Base-by-base conservation (phyloP, 2,113 vertebrate species). In the Engraulis encrasicolus region DNA sequence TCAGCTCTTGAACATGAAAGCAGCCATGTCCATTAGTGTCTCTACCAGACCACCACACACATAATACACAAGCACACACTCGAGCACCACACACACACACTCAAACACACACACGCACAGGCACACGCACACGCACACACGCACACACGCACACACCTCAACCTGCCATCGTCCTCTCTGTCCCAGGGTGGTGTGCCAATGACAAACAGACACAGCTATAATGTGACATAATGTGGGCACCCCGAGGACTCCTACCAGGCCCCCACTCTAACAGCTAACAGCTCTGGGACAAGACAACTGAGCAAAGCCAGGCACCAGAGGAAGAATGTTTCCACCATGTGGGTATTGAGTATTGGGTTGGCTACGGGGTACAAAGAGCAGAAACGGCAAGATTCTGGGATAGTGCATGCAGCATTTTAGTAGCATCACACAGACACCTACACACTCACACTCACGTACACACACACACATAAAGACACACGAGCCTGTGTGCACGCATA, bases 221-320 rank as follows among this genome's bases (percentile, higher is more conserved):
- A 74, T 74, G n/a, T n/a, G 66, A 74, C 66, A 34, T 17, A 15
- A 31, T 14, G 27, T 34, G 66, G 66, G 27, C 23, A 74, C 27
- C 31, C n/a, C 27, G 66, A 31, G 31, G 11, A 74, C 27, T 15
- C 0, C 2, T 4, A 11, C 58, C 20, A 66, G 0, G 66, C 1
- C 9, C 23, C 58, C 23, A 12, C 58, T 66, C n/a, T 66, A 20
- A 27, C 27, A 34, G 40, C 40, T 5, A 3, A 5, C 40, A 9
- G 9, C 40, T 45, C 3, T 9, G 40, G 40, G 40, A 45, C 61
- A 31, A 27, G 61, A 71, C 61, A 71, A 6, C 11, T 31, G 61
- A 71, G 61, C 61, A 71, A 31, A 71, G 66, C 12, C 23, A 74
- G 66, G 19, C 20, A 20, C 20, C 19, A 7, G 54, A 86, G 83